These are phyloP conservation scores for Prietella phreatophila DNA, from an alignment of 2,113 vertebrate genomes.

Conservation along the genomic window DNA sequence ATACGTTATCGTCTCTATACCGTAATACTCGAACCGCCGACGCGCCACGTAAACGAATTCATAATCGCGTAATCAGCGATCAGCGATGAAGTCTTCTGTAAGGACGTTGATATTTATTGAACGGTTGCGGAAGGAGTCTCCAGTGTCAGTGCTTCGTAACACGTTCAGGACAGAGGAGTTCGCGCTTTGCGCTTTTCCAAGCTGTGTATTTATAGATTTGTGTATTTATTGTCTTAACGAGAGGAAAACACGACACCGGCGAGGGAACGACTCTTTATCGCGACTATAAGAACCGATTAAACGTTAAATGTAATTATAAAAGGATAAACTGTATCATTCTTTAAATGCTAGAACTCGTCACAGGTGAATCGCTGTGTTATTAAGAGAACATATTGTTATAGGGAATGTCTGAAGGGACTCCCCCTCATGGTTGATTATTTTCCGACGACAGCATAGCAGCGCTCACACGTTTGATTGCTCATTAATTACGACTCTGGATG, in stretches of 20 bases:
- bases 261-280: neutral
- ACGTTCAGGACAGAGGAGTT: neutral
- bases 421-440: neutral
- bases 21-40: no score
- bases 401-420: neutral
- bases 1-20: neutral
- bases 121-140: neutral
- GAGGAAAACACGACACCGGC: neutral
- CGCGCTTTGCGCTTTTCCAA: neutral
- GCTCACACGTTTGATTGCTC: neutral
- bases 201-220: neutral
- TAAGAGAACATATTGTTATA: neutral
- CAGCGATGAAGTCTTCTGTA: neutral
- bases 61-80: neutral
- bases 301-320: neutral
- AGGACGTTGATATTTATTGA: neutral
- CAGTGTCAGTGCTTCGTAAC: neutral
- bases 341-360: neutral
- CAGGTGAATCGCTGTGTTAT: no score
- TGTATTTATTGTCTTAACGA: neutral
- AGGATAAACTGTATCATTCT: neutral
- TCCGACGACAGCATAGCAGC: neutral
- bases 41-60: neutral
- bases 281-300: no score
- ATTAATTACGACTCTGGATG: neutral